A percentile compares a stretch with the other conserved stretches of the same genome.
Conservation (phyloP, 2,113 vertebrate species). For the Platysteira castanea region DNA sequence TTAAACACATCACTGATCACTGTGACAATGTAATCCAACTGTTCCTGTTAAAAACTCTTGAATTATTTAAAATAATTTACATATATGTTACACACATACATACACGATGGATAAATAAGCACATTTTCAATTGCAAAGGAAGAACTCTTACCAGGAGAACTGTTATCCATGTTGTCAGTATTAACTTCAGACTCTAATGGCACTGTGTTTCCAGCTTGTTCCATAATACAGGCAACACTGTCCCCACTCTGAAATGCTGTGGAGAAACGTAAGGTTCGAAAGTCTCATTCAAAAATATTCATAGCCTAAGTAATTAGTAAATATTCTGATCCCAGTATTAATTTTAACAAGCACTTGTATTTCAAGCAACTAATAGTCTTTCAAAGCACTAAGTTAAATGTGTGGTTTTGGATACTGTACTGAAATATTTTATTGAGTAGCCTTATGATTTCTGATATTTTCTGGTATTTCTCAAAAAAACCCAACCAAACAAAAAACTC, state of each 20-base stretch:
- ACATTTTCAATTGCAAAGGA: neutral
- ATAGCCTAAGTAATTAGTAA: neutral
- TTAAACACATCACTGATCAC: neutral
- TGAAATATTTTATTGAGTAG: neutral
- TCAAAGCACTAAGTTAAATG: neutral
- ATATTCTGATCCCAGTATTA: neutral
- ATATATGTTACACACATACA: neutral
- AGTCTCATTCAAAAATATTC: neutral
- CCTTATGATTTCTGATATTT: neutral
- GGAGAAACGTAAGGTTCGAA: slow-evolving; percentile 51
- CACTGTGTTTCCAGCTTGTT: slow-evolving; percentile 75
- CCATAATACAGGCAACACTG: slow-evolving; percentile 73
- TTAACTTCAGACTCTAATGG: slow-evolving; percentile 74
- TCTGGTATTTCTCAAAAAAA: neutral
- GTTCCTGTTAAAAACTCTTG: neutral
- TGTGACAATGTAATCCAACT: neutral
- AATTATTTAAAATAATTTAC: neutral
- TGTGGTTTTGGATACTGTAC: neutral
- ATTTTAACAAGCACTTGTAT: neutral
- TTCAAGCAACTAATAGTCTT: neutral
- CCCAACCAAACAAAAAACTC: neutral
- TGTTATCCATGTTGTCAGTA: slow-evolving; percentile 78
- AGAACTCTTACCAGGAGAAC: slow-evolving; percentile 79
- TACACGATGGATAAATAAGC: neutral
- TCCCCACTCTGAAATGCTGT: slow-evolving; percentile 73